These are phyloP conservation scores for Periparus ater DNA, from an alignment of 2,797 vertebrate species.

Conservation along the genomic window DNA sequence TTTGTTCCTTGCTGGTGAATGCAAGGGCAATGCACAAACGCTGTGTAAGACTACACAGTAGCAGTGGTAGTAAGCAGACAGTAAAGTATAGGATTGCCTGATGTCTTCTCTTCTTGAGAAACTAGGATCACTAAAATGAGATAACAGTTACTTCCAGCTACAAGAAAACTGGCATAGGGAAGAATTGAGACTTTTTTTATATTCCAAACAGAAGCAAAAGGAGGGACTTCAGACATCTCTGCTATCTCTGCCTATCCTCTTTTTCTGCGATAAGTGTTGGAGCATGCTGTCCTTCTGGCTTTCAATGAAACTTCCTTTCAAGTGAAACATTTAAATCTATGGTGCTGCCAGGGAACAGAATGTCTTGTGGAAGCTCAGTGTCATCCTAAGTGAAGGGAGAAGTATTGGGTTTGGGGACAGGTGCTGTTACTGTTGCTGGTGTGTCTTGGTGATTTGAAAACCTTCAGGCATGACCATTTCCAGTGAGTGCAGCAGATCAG, in stretches of 20 bases:
- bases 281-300: background rate
- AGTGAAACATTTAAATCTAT: background rate
- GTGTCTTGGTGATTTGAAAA: background rate
- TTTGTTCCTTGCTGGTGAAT: background rate
- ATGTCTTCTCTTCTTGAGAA: background rate
- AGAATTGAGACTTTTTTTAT: background rate
- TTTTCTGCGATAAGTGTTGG: background rate
- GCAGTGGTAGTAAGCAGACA: background rate
- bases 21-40: background rate
- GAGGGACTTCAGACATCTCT: background rate
- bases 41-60: background rate
- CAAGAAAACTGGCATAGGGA: background rate
- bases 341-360: background rate
- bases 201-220: background rate
- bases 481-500: background rate
- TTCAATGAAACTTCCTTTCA: background rate
- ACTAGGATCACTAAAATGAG: background rate
- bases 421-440: background rate
- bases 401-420: background rate
- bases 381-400: background rate
- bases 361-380: background rate
- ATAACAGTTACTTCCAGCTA: background rate
- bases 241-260: background rate
- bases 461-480: background rate
- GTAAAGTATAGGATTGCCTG: background rate